Evolutionary conservation across 2,113 vertebrate species (phyloP), one percentile per base, ranked within the genome.

Genomic region (Syrrhaptes paradoxus): DNA sequence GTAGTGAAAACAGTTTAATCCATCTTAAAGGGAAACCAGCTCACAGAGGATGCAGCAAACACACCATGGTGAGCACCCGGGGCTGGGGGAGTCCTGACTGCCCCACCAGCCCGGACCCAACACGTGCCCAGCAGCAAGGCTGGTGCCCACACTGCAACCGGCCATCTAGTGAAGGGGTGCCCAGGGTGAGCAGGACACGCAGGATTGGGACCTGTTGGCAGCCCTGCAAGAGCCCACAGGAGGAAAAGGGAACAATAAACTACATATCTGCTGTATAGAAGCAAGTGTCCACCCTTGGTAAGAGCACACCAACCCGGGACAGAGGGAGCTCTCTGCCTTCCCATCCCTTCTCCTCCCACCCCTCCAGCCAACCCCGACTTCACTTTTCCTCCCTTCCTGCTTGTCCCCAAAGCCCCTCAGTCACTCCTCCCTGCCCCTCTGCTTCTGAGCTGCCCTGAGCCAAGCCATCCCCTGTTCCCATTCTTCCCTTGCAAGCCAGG

Each of bases 1-100:
- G 66, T 29, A 80, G 85, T 62, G 54, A 83, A 77, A 95, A 54
- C 11, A 65, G 29, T 78, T 95, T 96, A 89, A 93, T 92, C 86
- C 19, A 0, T 80, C 80, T 59, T 81, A 88, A 38, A 78, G 55
- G 26, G 57, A 67, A 49, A 13, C 1, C 66, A 22, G 48, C 21
- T 75, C 49, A 15, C 55, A 76, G 55, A 32, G 80, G 52, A 28
- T 25, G 31, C 77, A 67, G 68, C 38, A 58, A 14, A 17, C 48
- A 31, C 31, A 41, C 49, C 3, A 0, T 7, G 20, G 43, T 43
- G 80, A 19, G 54, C 20, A 52, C 12, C 12, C 28, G 51, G 28
- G 49, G 28, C 66, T 36, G 65, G 59, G 49, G 57, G 24, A 15
- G 43, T 15, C 46, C 51, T 5, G 22, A 4, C 46, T 17, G 18